Evolutionary conservation across 2,797 vertebrate genomes (phyloP).

Genomic region (Myioborus melanocephalus): DNA sequence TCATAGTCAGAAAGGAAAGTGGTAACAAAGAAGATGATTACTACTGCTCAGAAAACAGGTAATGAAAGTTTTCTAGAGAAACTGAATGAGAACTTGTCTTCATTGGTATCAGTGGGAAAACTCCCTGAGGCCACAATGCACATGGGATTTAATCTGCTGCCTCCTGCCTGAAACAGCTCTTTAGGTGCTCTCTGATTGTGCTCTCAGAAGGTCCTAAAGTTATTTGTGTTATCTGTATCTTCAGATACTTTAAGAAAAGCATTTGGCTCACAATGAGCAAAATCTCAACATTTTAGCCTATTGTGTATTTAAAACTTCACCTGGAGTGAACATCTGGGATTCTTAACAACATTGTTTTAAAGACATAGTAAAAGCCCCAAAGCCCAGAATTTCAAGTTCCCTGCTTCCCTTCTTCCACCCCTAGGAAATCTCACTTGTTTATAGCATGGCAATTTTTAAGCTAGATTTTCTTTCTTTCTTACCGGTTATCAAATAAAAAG

Average conservation of each 20-base stretch:
- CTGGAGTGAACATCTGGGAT: constrained; percentile 25
- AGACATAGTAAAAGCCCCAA: constrained; percentile 26
- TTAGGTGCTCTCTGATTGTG: background rate
- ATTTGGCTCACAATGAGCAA: background rate
- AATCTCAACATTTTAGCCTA: constrained; percentile 13
- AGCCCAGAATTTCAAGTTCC: background rate
- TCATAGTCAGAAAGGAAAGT: background rate
- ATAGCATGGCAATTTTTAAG: constrained; percentile 63
- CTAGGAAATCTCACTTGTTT: constrained; percentile 56
- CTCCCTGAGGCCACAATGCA: background rate
- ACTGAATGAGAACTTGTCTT: background rate
- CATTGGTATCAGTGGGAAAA: background rate
- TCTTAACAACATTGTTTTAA: constrained; percentile 18
- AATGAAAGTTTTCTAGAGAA: background rate
- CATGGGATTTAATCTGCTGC: background rate
- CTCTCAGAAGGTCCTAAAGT: background rate
- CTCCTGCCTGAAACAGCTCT: background rate
- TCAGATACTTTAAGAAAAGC: background rate
- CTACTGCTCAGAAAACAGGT: background rate
- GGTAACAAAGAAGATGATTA: background rate
- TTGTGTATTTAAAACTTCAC: constrained; percentile 22
- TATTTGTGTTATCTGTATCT: background rate
- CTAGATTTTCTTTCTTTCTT: constrained; percentile 53
- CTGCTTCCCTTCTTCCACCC: background rate
- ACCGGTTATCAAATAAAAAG: constrained; percentile 71